Evolutionary conservation across 2,797 vertebrate genomes (phyloP).

Genomic region (Cyclopterus lumpus): DNA sequence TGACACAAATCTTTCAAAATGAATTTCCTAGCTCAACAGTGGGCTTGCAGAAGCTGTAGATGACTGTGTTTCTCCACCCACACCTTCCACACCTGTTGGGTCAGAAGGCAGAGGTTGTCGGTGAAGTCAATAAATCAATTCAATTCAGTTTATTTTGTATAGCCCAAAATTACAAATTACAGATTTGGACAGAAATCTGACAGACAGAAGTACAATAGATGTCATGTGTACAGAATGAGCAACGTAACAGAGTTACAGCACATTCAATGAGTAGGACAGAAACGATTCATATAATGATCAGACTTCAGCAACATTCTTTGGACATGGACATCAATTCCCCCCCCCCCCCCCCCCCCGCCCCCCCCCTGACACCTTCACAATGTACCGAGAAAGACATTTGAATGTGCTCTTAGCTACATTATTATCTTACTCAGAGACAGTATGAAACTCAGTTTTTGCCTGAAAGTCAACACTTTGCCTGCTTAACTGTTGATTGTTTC

Average conservation of each 20-base stretch:
- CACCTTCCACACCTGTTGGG: background rate
- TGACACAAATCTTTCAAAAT: slow-evolving; percentile 8
- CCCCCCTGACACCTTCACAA: background rate
- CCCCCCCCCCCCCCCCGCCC: too few species aligned
- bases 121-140: background rate
- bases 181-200: too few species aligned
- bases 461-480: slow-evolving; percentile 34
- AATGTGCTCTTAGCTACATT: slow-evolving; percentile 5
- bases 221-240: too few species aligned
- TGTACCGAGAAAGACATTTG: slow-evolving; percentile 12
- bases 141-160: too few species aligned
- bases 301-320: too few species aligned
- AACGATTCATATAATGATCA: too few species aligned
- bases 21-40: background rate
- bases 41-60: background rate
- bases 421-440: background rate
- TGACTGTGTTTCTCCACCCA: background rate
- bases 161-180: too few species aligned
- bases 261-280: too few species aligned
- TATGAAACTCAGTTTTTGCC: slow-evolving; percentile 14
- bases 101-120: background rate
- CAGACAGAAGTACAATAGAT: too few species aligned
- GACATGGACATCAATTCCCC: too few species aligned
- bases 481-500: slow-evolving; percentile 48
- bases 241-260: too few species aligned